Percentiles rank a stretch among this genome's conserved stretches.
Conservation (phyloP, 2,797 vertebrate species). For the Benthosema pterotum region DNA sequence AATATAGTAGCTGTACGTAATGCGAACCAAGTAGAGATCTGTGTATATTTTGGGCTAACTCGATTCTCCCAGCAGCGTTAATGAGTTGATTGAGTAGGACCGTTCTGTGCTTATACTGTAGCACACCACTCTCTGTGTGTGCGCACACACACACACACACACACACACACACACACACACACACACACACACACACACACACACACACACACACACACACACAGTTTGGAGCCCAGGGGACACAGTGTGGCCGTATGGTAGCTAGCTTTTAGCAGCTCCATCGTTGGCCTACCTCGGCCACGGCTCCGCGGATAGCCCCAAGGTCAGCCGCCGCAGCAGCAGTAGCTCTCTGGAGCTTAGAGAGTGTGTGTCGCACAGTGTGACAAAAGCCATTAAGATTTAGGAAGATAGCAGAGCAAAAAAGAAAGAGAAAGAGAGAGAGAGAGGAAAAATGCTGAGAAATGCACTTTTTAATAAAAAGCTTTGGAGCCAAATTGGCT, state of each 20-base stretch:
- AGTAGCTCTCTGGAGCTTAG: constrained; percentile 49
- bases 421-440: constrained; percentile 11
- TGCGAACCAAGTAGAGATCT: not conserved
- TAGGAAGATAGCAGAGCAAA: constrained; percentile 62
- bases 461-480: constrained; percentile 60
- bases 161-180: too few relatives aligned
- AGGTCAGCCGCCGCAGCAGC: constrained; percentile 58
- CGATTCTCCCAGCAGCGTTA: constrained; percentile 11
- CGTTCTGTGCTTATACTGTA: not conserved
- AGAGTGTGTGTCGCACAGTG: constrained; percentile 57
- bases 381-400: constrained; percentile 81
- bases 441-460: constrained; percentile 60
- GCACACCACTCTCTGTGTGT: not conserved
- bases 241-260: not conserved
- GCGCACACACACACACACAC: too few relatives aligned
- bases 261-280: constrained; percentile 1
- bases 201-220: too few relatives aligned
- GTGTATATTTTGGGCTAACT: not conserved
- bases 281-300: constrained; percentile 1
- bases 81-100: not conserved
- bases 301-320: constrained; percentile 42
- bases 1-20: too few relatives aligned
- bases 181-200: too few relatives aligned
- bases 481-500: constrained; percentile 69
- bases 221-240: too few relatives aligned